These are phyloP conservation scores for Hybos culiciformis DNA, from an alignment of 2,888 invertebrate species.

Conservation along the genomic window DNA sequence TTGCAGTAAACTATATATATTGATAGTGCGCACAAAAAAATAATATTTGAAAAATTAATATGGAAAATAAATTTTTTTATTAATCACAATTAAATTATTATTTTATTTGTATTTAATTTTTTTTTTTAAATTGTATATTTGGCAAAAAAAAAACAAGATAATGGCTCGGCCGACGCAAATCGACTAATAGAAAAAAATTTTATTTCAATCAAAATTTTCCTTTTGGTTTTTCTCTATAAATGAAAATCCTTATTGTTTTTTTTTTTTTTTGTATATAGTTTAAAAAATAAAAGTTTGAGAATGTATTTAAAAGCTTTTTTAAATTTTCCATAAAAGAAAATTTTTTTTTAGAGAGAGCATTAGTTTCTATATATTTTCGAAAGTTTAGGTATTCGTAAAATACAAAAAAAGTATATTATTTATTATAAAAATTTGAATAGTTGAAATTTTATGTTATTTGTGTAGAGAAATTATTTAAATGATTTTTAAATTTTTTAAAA, in stretches of 20 bases:
- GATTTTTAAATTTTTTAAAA: no score
- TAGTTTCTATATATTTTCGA: no score
- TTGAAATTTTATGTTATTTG: no score
- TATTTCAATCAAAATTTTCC: constrained; percentile 9
- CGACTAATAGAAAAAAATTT: constrained; percentile 24
- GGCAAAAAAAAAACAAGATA: constrained; percentile 18
- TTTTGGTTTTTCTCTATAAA: neutral
- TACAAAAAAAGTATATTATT: no score
- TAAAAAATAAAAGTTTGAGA: neutral
- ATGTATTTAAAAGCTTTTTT: neutral
- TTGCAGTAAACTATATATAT: no score
- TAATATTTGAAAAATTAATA: constrained; percentile 7
- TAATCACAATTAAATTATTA: neutral
- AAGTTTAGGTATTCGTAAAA: no score
- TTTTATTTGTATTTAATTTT: no score
- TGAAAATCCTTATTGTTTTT: neutral
- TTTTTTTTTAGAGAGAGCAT: no score
- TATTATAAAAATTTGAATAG: no score
- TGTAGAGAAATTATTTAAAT: no score
- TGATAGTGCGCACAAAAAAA: constrained; percentile 9
- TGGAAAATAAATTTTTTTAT: neutral
- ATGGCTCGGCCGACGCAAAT: constrained; percentile 34
- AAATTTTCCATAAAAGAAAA: no score
- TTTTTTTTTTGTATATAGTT: neutral
- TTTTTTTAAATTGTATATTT: neutral